Base-by-base conservation (phyloP, 2,113 vertebrate genomes). In the Aphyosemion australe region DNA sequence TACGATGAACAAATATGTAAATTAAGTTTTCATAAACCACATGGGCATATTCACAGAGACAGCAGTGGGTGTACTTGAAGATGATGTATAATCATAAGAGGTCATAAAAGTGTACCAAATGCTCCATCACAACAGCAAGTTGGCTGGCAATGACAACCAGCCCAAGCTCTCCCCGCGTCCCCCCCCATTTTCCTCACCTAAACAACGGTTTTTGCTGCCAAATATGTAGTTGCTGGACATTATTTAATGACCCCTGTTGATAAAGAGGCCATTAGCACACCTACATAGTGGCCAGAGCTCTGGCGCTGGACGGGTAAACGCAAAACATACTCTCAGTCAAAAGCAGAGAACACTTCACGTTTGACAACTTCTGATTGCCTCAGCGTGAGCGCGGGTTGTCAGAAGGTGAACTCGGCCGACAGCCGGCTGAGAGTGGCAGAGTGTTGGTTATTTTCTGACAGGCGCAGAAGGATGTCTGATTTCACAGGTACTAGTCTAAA, bases 281-380 rank as follows among this genome's bases (percentile, higher is more conserved):
- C 64, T 69, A 51, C 55, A 63, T 4, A 18, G 16, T 0, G 51
- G 60, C 69, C 76, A 65, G 49, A 60, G 72, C 48, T 31, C 66
- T 12, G 52, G 48, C 19, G 16, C 19, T 37, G 26, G 77, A 71
- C 59, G 12, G 52, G 54, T 8, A 32, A 51, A 77, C 47, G 16
- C 15, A 41, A 14, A 12, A 65, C 18, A 0, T 32, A 9, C 60
- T 20, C 66, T 52, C 68, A 56, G 59, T 57, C 21, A 2, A 43
- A 54, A 48, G 74, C 78, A 31, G 59, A 85, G 80, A 82, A 84
- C 79, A 54, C 84, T 82, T 74, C 72, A 73, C 59, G 48, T 79
- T 69, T 86, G 87, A 87, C 87, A 85, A 80, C 73, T 86, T 86
- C 80, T 87, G 86, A 90, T 89, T 89, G 84, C 80, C 71, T 80